A percentile compares a stretch with the other conserved stretches of the same genome.
Evolutionary conservation across 2,888 invertebrate genomes (phyloP).

Genomic region (Drosophila buzzatii): DNA sequence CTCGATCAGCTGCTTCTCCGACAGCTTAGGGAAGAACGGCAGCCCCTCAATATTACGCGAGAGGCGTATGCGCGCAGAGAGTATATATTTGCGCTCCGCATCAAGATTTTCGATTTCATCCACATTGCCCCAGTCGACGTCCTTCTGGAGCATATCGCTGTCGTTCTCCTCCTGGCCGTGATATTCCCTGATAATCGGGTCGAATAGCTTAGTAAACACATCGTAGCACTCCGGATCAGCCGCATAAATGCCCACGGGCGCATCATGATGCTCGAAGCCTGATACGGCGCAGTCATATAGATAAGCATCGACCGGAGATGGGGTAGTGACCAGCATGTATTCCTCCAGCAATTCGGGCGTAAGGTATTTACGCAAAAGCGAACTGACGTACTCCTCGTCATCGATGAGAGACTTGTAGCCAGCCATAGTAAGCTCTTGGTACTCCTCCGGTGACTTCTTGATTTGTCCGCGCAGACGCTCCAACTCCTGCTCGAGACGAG

Average conservation of each 20-base stretch:
- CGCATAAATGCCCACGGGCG: conserved; percentile 88
- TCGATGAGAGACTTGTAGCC: conserved; percentile 86
- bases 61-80: conserved; percentile 88
- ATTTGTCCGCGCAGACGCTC: conserved; percentile 83
- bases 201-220: conserved; percentile 88
- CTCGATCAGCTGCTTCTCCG: conserved; percentile 87
- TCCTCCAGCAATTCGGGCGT: conserved; percentile 86
- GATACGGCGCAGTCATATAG: conserved; percentile 88
- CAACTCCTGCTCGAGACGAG: conserved; percentile 81
- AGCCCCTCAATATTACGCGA: conserved; percentile 87
- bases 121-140: conserved; percentile 88
- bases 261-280: conserved; percentile 88
- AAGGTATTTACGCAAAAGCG: conserved; percentile 88
- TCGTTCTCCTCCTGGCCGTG: conserved; percentile 85
- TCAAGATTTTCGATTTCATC: conserved; percentile 88
- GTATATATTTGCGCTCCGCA: conserved; percentile 87
- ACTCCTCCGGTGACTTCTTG: conserved; percentile 83
- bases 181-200: conserved; percentile 89
- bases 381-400: conserved; percentile 86
- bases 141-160: conserved; percentile 87
- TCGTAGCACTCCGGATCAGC: conserved; percentile 89
- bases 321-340: conserved; percentile 86
- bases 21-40: conserved; percentile 89
- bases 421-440: conserved; percentile 85
- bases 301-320: conserved; percentile 86